These are phyloP conservation scores for Pao palembangensis DNA, from an alignment of 2,113 vertebrate genomes.

Conservation along the genomic window DNA sequence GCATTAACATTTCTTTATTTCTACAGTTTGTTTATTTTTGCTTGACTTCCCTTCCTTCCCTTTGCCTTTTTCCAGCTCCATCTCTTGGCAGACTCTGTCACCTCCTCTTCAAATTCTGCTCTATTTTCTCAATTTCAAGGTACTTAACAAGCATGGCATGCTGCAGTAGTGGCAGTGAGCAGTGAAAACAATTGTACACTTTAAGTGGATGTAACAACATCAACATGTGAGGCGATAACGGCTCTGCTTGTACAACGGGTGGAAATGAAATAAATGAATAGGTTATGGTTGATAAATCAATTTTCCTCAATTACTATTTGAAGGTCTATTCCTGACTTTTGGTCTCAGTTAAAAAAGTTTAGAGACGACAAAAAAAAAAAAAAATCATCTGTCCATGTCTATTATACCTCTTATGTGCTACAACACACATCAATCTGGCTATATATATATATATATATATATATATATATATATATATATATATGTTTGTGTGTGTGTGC, in stretches of 20 bases:
- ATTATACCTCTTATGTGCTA: no score
- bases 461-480: no score
- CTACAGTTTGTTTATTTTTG: background rate
- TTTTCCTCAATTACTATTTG: conserved; percentile 34
- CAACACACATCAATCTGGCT: no score
- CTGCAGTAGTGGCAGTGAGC: conserved; percentile 48
- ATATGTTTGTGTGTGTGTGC: no score
- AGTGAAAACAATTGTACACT: conserved; percentile 48
- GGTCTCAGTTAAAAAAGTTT: conserved; percentile 21
- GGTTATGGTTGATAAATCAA: conserved; percentile 42
- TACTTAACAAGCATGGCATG: conserved; percentile 51
- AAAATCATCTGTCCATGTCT: background rate
- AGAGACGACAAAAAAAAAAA: conserved; percentile 21
- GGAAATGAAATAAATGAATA: conserved; percentile 52
- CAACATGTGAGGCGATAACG: conserved; percentile 31
- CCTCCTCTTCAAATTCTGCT: conserved; percentile 9
- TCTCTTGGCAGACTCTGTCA: conserved; percentile 9
- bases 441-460: no score
- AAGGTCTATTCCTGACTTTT: background rate
- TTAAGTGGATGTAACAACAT: conserved; percentile 50
- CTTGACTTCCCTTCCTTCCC: background rate
- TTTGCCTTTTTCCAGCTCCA: background rate
- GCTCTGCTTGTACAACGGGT: conserved; percentile 19
- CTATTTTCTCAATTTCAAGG: conserved; percentile 55
- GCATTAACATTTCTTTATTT: conserved; percentile 19